Evolutionary conservation across 1,140 invertebrate genomes (phyloP).

Genomic region (Heliconius himera): DNA sequence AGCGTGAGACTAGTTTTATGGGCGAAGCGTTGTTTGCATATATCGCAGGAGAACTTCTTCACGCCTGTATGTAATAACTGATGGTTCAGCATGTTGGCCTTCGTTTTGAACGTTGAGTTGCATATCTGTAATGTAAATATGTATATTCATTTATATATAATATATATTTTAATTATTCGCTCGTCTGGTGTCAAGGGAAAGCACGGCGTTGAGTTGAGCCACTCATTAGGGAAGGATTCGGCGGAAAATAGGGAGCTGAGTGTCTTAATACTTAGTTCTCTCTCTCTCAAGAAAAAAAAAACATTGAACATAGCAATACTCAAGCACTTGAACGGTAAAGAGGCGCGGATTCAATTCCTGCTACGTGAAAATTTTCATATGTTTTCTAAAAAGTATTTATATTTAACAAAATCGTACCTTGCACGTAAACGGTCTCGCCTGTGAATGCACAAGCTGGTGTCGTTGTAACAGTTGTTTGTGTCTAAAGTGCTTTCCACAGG

Average conservation of each 20-base stretch:
- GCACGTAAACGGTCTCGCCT: conserved; percentile 84
- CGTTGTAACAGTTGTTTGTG: conserved; percentile 86
- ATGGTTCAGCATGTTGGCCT: conserved; percentile 87
- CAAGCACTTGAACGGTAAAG: too few relatives aligned
- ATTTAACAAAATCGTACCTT: conserved; percentile 56
- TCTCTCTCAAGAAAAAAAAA: too few relatives aligned
- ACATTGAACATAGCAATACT: too few relatives aligned
- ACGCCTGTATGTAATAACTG: conserved; percentile 86
- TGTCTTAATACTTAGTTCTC: too few relatives aligned
- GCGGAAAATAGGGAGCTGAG: too few relatives aligned
- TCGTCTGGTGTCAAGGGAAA: too few relatives aligned
- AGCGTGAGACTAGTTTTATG: conserved; percentile 88
- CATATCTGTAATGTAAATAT: conserved; percentile 75
- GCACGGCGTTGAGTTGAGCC: too few relatives aligned
- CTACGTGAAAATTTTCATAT: too few relatives aligned
- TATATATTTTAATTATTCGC: too few relatives aligned
- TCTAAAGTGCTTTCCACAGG: conserved; percentile 87
- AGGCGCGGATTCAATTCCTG: too few relatives aligned
- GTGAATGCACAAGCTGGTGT: conserved; percentile 87
- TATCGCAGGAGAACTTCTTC: conserved; percentile 88
- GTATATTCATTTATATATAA: not conserved
- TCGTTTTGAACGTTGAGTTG: conserved; percentile 86
- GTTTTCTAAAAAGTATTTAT: not conserved
- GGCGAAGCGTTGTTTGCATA: conserved; percentile 89
- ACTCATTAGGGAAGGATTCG: too few relatives aligned